Base-by-base conservation (phyloP, 2,888 invertebrate species). In the Caenorhabditis uteleia region DNA sequence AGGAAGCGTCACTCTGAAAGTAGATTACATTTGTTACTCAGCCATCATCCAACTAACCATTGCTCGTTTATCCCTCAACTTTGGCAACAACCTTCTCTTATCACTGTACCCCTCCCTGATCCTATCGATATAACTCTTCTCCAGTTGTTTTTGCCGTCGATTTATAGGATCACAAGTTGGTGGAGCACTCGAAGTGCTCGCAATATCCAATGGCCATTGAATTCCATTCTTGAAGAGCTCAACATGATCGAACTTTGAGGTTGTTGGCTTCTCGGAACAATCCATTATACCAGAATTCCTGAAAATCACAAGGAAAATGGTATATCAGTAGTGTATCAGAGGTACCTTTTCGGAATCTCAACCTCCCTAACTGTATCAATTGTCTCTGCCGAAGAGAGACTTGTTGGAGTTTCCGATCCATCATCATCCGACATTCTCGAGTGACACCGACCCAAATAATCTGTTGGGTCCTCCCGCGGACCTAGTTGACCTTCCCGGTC, bases 101-200 rank as follows among this genome's bases (percentile, higher is more conserved):
- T n/a, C 50, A 43, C 58, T 59, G 44, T 59, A 58, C 2, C 50
- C 58, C 18, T 65, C 65, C 7, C 64, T 53, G 7, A 64, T 51
- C 6, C 53, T 21, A 34, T 64, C 64, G 26, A 57, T 58, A 34
- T 57, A 27, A n/a, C 45, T 29, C 20, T 39, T 38, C 5, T 62
- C 62, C 16, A 46, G 1, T 54, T 25, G 14, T 50, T 54, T 26
- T 64, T 58, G 7, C 26, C 18, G 23, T 14, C 33, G 20, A 0
- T 21, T 27, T 12, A 0, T 36, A n/a, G n/a, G n/a, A n/a, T n/a
- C n/a, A n/a, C n/a, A n/a, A n/a, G n/a, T n/a, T n/a, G 66, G 66
- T 0, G 66, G 66, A 26, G 66, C 66, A 60, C 66, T 66, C 0
- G 66, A 66, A 26, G 64, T 67, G 36, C 72, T 69, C 6, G 67